Percentiles rank a stretch among this genome's conserved stretches.
Conservation (phyloP, 2,113 vertebrate genomes). For the Paralichthys olivaceus region DNA sequence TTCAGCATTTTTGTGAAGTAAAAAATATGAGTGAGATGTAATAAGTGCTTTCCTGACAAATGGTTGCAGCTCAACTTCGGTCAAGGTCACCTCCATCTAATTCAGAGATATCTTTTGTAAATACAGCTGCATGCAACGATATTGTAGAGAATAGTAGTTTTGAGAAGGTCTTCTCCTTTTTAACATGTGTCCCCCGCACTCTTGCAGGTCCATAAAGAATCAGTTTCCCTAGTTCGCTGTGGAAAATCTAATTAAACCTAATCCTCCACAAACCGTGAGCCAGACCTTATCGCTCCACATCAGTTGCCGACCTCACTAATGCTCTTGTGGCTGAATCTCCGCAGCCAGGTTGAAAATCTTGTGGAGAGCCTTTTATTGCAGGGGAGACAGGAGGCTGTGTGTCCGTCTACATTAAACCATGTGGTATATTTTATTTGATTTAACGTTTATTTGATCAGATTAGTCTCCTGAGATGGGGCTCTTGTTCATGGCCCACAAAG, state of each 20-base stretch:
- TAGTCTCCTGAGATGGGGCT: neutral
- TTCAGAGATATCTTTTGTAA: neutral
- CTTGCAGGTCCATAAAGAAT: neutral
- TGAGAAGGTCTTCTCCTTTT: neutral
- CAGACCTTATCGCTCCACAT: neutral
- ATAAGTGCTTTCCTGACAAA: neutral
- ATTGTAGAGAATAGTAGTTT: neutral
- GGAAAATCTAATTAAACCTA: neutral
- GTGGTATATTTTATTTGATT: neutral
- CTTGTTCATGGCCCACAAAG: neutral
- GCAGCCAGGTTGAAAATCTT: neutral
- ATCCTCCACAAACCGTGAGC: neutral
- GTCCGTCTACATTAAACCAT: neutral
- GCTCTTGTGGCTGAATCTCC: conserved; percentile 3
- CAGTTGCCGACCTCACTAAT: neutral
- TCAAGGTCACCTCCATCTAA: neutral
- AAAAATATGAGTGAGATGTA: no score
- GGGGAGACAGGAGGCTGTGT: neutral
- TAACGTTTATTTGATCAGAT: neutral
- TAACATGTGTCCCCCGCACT: neutral
- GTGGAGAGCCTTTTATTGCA: neutral
- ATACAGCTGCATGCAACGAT: neutral
- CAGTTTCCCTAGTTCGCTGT: neutral
- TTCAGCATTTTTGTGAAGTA: no score
- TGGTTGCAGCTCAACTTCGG: neutral